These are phyloP conservation scores for Lepidurus couesii DNA, from an alignment of 1,140 invertebrate genomes.

Conservation along the genomic window DNA sequence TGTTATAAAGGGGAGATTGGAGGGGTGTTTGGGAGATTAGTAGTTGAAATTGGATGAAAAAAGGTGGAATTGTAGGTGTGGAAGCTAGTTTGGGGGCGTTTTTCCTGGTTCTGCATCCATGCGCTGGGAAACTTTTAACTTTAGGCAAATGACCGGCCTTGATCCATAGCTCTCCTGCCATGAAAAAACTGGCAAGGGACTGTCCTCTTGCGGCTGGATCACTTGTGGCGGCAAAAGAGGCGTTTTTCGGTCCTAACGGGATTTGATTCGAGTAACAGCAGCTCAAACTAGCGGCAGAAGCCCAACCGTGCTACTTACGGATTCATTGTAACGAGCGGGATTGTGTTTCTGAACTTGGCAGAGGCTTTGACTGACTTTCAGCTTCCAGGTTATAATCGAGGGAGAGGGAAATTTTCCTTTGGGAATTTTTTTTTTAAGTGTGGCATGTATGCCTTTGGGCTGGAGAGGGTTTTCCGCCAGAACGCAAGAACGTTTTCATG, in stretches of 20 bases:
- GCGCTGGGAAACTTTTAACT: background rate
- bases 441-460: background rate
- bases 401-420: background rate
- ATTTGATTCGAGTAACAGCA: background rate
- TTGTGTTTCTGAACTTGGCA: background rate
- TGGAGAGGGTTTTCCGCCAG: background rate
- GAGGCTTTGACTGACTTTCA: too few species aligned
- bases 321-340: background rate
- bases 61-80: background rate
- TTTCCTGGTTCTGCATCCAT: constrained; percentile 2
- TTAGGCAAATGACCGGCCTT: constrained; percentile 11
- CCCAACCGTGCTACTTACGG: background rate
- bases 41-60: background rate
- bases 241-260: constrained; percentile 17
- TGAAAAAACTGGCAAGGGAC: background rate
- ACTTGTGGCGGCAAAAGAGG: background rate
- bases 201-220: background rate
- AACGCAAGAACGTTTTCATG: constrained; percentile 10
- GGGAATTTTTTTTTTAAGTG: background rate
- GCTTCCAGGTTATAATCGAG: background rate
- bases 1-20: too few species aligned
- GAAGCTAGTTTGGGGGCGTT: background rate
- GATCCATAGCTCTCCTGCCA: background rate
- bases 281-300: background rate
- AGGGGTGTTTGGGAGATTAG: too few species aligned